Percentiles rank a stretch among this genome's conserved stretches.
These are phyloP conservation scores for Pleuronectes platessa DNA, from an alignment of 2,113 vertebrate species.

Conservation along the genomic window DNA sequence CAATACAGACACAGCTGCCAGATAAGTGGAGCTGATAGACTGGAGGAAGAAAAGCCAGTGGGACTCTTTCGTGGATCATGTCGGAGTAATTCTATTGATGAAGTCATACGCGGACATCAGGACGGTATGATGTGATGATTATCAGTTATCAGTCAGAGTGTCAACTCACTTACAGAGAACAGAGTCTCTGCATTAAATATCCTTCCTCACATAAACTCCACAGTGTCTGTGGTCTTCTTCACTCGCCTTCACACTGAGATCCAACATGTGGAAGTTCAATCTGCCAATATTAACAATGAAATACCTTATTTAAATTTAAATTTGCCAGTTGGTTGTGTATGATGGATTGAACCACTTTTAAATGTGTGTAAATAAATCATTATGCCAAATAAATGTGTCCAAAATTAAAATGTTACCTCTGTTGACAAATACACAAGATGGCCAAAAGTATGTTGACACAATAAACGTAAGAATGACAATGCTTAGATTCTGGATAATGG, in stretches of 20 bases:
- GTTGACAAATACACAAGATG: too few relatives aligned
- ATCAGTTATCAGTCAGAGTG: slow-evolving; percentile 17
- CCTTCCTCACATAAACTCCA: neutral
- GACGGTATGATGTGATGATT: neutral
- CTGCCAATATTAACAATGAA: neutral
- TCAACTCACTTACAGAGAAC: slow-evolving; percentile 17
- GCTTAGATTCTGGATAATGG: too few relatives aligned
- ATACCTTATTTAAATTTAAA: neutral
- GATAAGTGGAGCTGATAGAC: slow-evolving; percentile 43
- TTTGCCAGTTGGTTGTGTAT: too few relatives aligned
- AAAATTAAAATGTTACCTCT: too few relatives aligned
- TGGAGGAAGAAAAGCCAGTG: neutral
- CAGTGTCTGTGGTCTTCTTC: too few relatives aligned
- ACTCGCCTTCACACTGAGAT: neutral
- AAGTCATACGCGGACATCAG: neutral
- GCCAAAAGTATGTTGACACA: too few relatives aligned
- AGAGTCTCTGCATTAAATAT: neutral
- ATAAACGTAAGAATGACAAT: too few relatives aligned
- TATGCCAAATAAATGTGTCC: too few relatives aligned
- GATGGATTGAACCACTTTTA: too few relatives aligned
- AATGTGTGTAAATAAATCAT: too few relatives aligned
- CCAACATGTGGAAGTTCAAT: neutral
- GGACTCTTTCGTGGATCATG: slow-evolving; percentile 33
- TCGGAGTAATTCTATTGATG: slow-evolving; percentile 36
- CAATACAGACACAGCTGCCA: slow-evolving; percentile 24